Evolutionary conservation across 1,140 invertebrate genomes (phyloP).

Genomic region (Nixonia krombeini): DNA sequence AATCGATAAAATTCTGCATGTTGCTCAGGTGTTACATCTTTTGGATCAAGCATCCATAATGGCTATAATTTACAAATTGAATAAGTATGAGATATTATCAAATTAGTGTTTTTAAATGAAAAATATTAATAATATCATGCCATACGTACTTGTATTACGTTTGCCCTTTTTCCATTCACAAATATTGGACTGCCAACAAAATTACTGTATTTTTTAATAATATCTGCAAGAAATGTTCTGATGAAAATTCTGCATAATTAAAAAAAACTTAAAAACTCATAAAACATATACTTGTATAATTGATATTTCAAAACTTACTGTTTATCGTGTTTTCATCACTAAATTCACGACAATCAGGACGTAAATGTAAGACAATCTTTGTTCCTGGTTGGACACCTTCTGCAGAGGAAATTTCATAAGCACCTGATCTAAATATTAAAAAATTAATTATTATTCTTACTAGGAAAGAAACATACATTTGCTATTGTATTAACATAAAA

Average conservation of each 20-base stretch:
- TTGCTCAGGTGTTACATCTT: conserved; percentile 86
- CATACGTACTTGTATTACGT: conserved; percentile 82
- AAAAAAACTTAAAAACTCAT: too few relatives aligned
- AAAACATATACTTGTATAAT: too few relatives aligned
- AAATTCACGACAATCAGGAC: conserved; percentile 89
- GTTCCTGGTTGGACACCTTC: conserved; percentile 90
- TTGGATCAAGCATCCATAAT: conserved; percentile 93
- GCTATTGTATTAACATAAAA: too few relatives aligned
- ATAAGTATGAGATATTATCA: conserved; percentile 1
- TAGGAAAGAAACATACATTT: too few relatives aligned
- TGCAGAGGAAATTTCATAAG: conserved; percentile 90
- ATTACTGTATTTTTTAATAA: conserved; percentile 97
- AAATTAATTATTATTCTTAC: neutral
- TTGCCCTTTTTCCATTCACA: conserved; percentile 89
- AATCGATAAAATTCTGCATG: conserved; percentile 94
- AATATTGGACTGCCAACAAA: conserved; percentile 95
- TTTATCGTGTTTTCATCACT: conserved; percentile 88
- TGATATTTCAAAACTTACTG: too few relatives aligned
- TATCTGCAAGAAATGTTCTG: conserved; percentile 75
- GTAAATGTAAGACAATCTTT: conserved; percentile 93
- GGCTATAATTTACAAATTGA: conserved; percentile 75
- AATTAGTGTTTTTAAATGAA: too few relatives aligned
- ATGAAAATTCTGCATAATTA: neutral
- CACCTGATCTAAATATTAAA: conserved; percentile 78
- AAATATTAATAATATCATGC: too few relatives aligned